A percentile compares a stretch with the other conserved stretches of the same genome.
phyloP scores from a whole-genome alignment of 2,797 vertebrate genomes.

The Ficedula albicollis region DNA sequence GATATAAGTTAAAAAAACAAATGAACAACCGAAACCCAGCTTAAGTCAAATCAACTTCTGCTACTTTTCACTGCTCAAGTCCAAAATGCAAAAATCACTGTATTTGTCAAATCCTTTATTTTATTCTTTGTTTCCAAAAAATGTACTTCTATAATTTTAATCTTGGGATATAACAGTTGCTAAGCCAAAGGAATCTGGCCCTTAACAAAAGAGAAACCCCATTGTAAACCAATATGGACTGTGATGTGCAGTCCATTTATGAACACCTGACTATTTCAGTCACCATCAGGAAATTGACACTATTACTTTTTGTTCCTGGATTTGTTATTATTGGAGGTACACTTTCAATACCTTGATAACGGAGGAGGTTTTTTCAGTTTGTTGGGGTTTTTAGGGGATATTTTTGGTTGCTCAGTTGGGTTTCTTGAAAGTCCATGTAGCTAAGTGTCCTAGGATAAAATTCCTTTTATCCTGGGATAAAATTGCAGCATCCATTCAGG shows the following conservation, averaged over 20 bases:
- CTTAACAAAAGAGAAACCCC: background rate
- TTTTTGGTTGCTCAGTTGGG: background rate
- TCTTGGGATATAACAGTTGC: background rate
- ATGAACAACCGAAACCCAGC: accelerated
- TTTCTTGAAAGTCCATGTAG: background rate
- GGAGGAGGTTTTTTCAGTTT: background rate
- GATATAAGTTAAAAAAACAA: background rate
- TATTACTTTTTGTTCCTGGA: background rate
- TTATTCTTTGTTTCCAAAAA: background rate
- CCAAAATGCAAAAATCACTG: background rate
- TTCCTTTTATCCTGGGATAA: background rate
- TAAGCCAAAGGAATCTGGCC: background rate
- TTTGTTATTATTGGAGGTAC: background rate
- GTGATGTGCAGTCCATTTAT: background rate
- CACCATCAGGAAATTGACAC: background rate
- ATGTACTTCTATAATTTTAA: background rate
- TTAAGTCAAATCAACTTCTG: background rate
- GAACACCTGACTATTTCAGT: background rate
- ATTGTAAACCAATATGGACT: background rate
- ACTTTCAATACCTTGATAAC: background rate
- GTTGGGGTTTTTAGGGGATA: accelerated
- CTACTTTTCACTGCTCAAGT: background rate
- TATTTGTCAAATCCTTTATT: background rate
- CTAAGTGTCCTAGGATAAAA: background rate
- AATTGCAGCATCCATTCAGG: background rate